phyloP scores from a whole-genome alignment of 2,797 vertebrate genomes.

The Tangara arthus region DNA sequence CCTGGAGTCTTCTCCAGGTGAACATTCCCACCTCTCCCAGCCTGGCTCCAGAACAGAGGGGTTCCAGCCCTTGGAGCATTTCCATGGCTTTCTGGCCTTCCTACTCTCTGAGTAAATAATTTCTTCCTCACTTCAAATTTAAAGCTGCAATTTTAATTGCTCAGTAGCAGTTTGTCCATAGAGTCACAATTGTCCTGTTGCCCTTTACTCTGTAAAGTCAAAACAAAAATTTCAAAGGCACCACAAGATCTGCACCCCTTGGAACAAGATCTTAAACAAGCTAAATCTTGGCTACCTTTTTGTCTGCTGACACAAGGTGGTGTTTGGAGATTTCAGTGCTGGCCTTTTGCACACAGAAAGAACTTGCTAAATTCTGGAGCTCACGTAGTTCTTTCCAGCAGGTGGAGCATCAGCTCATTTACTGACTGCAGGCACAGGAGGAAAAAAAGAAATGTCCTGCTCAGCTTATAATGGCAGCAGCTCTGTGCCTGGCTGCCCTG shows the following conservation, averaged over 20 bases:
- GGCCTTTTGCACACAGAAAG: neutral
- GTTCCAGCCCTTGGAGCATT: neutral
- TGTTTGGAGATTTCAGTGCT: neutral
- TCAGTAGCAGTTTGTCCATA: neutral
- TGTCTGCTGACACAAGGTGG: neutral
- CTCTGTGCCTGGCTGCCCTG: neutral
- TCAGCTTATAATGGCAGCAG: neutral
- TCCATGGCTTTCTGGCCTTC: neutral
- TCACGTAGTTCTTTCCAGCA: slow-evolving; percentile 12
- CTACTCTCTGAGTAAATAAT: neutral
- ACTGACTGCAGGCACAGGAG: neutral
- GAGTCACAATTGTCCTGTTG: neutral
- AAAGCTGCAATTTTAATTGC: neutral
- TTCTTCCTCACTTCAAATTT: neutral
- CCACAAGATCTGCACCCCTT: neutral
- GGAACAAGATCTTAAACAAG: neutral
- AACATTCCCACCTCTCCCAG: neutral
- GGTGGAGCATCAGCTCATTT: slow-evolving; percentile 42
- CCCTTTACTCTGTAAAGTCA: neutral
- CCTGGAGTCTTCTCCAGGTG: neutral
- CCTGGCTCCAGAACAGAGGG: neutral
- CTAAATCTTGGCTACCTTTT: neutral
- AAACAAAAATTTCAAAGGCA: neutral
- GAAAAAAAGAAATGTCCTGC: neutral
- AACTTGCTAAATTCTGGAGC: neutral